phyloP scores from a whole-genome alignment of 2,888 invertebrate species.

The Caenorhabditis zanzibari region DNA sequence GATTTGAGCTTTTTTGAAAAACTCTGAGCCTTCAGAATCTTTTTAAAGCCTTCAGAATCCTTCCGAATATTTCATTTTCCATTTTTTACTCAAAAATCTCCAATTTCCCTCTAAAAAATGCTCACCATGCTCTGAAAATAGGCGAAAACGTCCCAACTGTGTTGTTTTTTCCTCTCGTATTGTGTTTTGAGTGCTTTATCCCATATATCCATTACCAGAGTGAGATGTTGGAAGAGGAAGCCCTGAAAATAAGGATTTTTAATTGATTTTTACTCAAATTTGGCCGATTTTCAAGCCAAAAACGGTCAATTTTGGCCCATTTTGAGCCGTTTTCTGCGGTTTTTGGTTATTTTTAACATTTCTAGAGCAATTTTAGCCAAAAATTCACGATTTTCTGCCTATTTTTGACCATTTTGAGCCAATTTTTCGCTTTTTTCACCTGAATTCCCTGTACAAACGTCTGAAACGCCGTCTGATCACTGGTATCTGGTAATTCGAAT shows the following conservation, averaged over 20 bases:
- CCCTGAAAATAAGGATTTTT: too few relatives aligned
- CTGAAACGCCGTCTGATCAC: constrained; percentile 71
- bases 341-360: too few relatives aligned
- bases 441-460: constrained; percentile 67
- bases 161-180: constrained; percentile 53
- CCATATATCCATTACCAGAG: constrained; percentile 71
- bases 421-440: background rate
- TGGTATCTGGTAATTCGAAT: constrained; percentile 73
- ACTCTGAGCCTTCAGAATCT: background rate
- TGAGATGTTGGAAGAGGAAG: constrained; percentile 67
- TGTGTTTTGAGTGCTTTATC: constrained; percentile 61
- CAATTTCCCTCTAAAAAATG: background rate
- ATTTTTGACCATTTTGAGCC: too few relatives aligned
- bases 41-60: background rate
- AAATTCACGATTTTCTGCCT: too few relatives aligned
- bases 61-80: background rate
- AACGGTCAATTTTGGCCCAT: too few relatives aligned
- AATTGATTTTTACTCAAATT: too few relatives aligned
- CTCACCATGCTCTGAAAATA: constrained; percentile 60
- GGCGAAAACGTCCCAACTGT: constrained; percentile 45
- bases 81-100: constrained; percentile 9
- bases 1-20: background rate
- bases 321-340: too few relatives aligned
- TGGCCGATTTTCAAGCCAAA: too few relatives aligned
- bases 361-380: too few relatives aligned